Percentiles rank a stretch among this genome's conserved stretches.
These are phyloP conservation scores for Synergus laeviventris DNA, from an alignment of 2,888 invertebrate species.

Conservation along the genomic window DNA sequence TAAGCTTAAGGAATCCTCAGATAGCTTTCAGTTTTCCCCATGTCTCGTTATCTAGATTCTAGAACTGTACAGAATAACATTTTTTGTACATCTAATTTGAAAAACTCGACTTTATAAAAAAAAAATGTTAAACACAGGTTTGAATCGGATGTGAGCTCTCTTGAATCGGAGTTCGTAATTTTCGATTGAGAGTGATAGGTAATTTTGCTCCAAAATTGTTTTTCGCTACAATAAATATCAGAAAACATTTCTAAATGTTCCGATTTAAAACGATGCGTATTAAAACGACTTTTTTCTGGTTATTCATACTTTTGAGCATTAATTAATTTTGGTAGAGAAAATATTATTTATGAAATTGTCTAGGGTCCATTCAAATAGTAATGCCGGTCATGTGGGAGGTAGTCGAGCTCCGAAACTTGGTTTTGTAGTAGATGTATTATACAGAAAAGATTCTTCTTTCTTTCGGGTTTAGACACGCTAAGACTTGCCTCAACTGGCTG, in stretches of 20 bases:
- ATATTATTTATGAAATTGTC: neutral
- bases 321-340: neutral
- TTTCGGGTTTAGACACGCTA: constrained; percentile 26
- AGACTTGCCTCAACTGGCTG: neutral
- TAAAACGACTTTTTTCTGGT: neutral
- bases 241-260: neutral
- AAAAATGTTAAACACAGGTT: no score
- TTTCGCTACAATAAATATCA: no score
- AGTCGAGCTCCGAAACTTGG: constrained; percentile 10
- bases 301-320: neutral
- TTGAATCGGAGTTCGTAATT: no score
- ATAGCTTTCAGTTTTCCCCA: no score
- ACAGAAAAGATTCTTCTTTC: constrained; percentile 8
- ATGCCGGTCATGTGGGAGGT: constrained; percentile 17
- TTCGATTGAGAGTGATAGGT: no score
- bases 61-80: no score
- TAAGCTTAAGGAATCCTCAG: no score
- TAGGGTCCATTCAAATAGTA: neutral
- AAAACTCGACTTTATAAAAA: no score
- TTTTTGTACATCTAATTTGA: no score
- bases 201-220: no score
- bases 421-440: neutral
- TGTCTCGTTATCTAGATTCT: no score
- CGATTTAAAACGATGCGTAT: neutral
- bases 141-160: no score